Evolutionary conservation across 2,113 vertebrate genomes (phyloP), one percentile per base, ranked within the genome.

Genomic region (Pteronura brasiliensis): DNA sequence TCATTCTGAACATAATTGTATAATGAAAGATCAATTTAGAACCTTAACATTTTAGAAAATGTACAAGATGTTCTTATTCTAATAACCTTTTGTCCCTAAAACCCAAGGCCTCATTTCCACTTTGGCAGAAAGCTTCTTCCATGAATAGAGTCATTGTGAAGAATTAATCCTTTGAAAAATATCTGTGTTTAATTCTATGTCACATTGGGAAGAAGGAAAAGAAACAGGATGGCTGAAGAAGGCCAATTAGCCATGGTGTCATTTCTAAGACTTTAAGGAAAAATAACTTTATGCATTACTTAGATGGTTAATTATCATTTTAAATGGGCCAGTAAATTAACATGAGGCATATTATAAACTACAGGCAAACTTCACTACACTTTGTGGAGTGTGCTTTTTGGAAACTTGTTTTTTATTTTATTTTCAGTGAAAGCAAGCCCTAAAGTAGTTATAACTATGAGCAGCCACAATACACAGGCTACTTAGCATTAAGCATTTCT

Each of bases 371-470:
- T 72, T 87, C 39, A 42, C 17, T 23, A 52, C 49, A 71, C 17
- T 86, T 9, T 52, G 1, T 42, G 29, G 83, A 59, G 4, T 91
- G 47, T 61, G 34, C 25, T 71, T 10, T 52, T 61, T 74, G 7
- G 29, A 13, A 96, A 67, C 55, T 92, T n/a, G 12, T 76, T 69
- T 94, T 80, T 25, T 21, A 52, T 21, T 93, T 6, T 88, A 18
- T 69, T 97, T 92, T 88, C 21, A 36, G 27, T 71, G n/a, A 61
- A 49, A 31, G 13, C 17, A n/a, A 57, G 1, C 2, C 1, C 59
- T 3, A 4, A 88, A 6, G 17, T 23, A 49, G 15, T 5, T 3
- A 59, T 23, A 27, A 12, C 21, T 29, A 8, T 10, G 29, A 63
- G 15, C 7, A 55, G 27, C 7, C 7, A 47, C 12, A 39, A 10